Evolutionary conservation across 1,140 invertebrate genomes (phyloP).

Genomic region (Pristionchus pacificus): DNA sequence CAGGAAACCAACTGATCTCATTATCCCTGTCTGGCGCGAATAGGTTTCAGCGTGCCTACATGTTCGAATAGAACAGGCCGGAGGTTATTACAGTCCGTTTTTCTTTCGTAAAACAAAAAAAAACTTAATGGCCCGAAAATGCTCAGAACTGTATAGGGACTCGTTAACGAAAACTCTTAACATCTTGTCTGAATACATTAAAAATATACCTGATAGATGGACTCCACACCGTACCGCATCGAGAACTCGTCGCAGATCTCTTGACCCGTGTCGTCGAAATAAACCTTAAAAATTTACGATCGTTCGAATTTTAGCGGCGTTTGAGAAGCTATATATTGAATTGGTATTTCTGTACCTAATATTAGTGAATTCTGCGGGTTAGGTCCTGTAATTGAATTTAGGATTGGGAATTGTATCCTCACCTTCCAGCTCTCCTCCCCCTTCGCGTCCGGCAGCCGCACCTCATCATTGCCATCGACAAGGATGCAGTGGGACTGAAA

Average conservation of each 20-base stretch:
- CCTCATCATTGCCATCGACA: constrained; percentile 49
- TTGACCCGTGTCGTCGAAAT: constrained; percentile 93
- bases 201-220: constrained; percentile 95
- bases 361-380: not conserved
- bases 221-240: constrained; percentile 99
- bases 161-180: no score
- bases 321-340: no score
- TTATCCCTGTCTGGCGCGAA: no score
- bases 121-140: not conserved
- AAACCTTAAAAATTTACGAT: constrained; percentile 63
- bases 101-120: not conserved
- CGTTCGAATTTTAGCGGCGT: not conserved
- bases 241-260: constrained; percentile 99
- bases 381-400: no score
- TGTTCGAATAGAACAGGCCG: no score
- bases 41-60: no score
- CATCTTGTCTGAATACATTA: constrained; percentile 68
- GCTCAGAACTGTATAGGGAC: not conserved
- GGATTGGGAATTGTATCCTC: not conserved
- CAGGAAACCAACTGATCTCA: no score
- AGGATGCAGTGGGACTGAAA: constrained; percentile 35
- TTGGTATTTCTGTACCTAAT: not conserved
- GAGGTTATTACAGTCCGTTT: no score
- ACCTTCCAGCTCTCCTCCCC: constrained; percentile 90
- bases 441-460: constrained; percentile 37